Evolutionary conservation across 2,888 invertebrate species (phyloP).

Genomic region (Meteorus colon): DNA sequence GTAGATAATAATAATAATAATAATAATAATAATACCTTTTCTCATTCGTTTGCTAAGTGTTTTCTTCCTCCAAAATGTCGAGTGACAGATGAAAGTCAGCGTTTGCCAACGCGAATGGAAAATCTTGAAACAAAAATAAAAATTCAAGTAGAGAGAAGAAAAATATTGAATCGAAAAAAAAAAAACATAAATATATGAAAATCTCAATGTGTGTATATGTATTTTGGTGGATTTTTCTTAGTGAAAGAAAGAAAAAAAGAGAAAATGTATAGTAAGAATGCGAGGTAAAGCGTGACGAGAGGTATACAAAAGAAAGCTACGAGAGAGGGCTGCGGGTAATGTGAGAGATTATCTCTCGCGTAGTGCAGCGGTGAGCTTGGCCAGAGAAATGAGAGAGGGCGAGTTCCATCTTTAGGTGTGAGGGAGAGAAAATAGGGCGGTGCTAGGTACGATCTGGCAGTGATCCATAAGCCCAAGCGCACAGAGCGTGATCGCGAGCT

Average conservation of each 20-base stretch:
- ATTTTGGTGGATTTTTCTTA: constrained; percentile 9
- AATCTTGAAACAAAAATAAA: constrained; percentile 37
- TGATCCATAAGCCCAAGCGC: constrained; percentile 40
- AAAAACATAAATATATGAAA: not conserved
- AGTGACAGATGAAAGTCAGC: constrained; percentile 43
- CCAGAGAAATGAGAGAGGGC: constrained; percentile 19
- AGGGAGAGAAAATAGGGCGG: constrained; percentile 21
- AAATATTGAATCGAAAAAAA: not conserved
- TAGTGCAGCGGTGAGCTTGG: constrained; percentile 9
- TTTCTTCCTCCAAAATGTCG: constrained; percentile 14
- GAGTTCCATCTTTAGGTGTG: constrained; percentile 25
- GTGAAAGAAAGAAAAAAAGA: not conserved
- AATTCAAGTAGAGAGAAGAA: constrained; percentile 19
- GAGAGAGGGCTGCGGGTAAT: constrained; percentile 41
- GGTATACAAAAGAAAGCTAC: constrained; percentile 31
- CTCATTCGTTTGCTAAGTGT: constrained; percentile 36
- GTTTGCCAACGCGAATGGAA: constrained; percentile 40
- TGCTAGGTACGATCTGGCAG: constrained; percentile 38
- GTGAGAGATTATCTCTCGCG: constrained; percentile 42
- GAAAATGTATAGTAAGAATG: constrained; percentile 10
- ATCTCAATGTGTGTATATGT: constrained; percentile 21
- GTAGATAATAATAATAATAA: not conserved
- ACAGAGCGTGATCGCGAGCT: constrained; percentile 25
- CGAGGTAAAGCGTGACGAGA: constrained; percentile 12
- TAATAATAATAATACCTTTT: constrained; percentile 25